Evolutionary conservation across 2,113 vertebrate species (phyloP).

Genomic region (Podocnemis expansa): DNA sequence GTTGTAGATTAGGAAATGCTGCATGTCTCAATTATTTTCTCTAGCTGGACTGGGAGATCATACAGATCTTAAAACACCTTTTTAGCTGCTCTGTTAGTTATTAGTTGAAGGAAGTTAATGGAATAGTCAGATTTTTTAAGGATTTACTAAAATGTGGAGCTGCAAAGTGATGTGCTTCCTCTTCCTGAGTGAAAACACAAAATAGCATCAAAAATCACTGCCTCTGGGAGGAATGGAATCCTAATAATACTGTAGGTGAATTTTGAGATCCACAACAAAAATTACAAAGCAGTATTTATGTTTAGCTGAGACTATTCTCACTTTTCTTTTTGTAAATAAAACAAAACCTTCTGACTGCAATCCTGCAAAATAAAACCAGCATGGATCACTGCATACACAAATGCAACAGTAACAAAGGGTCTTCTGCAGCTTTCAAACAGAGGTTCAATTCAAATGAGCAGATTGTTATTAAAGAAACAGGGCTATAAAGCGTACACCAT

Average conservation of each 20-base stretch:
- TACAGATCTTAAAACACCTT: not conserved
- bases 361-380: not conserved
- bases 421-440: not conserved
- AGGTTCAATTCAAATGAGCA: not conserved
- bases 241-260: not conserved
- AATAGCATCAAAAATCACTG: not conserved
- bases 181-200: not conserved
- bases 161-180: not conserved
- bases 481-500: not conserved
- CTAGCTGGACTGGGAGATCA: not conserved
- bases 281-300: not conserved
- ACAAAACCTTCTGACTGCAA: not conserved
- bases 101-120: not conserved
- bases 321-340: not conserved
- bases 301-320: not conserved
- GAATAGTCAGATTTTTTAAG: not conserved
- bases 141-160: not conserved
- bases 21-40: not conserved
- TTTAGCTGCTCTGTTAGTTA: not conserved
- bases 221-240: not conserved
- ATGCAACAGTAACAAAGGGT: not conserved
- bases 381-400: not conserved
- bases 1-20: not conserved
- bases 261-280: not conserved
- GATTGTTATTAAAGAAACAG: not conserved